phyloP scores from a whole-genome alignment of 2,888 invertebrate genomes.

The Diaphora mendica region DNA sequence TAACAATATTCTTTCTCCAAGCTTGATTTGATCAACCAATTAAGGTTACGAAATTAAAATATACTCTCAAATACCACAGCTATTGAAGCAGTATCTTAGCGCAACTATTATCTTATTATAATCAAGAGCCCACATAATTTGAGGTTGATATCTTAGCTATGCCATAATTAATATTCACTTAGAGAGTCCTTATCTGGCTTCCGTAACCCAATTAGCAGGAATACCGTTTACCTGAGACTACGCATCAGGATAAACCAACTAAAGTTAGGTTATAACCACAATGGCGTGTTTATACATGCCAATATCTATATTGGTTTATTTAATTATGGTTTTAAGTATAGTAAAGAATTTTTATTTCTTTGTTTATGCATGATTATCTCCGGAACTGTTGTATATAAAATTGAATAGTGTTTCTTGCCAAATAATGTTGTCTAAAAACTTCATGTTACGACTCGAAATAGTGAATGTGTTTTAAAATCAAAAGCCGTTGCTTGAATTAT shows the following conservation, averaged over 20 bases:
- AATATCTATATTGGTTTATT: not conserved
- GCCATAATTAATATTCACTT: constrained; percentile 20
- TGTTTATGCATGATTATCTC: not conserved
- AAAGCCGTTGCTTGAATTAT: too few relatives aligned
- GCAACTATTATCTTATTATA: constrained; percentile 4
- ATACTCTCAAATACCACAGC: not conserved
- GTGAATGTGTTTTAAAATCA: too few relatives aligned
- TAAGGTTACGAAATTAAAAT: not conserved
- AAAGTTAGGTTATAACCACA: not conserved
- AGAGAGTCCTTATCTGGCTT: constrained; percentile 4
- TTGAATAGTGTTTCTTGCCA: not conserved
- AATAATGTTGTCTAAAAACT: not conserved
- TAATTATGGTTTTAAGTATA: not conserved
- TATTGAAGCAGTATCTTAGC: not conserved
- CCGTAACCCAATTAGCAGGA: constrained; percentile 15
- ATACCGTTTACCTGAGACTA: constrained; percentile 10
- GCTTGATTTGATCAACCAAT: not conserved
- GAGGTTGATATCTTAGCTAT: constrained; percentile 3
- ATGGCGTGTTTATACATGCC: not conserved
- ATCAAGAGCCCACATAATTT: constrained; percentile 7
- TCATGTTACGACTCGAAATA: not conserved
- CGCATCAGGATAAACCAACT: not conserved
- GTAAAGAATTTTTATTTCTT: not conserved
- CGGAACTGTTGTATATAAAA: not conserved
- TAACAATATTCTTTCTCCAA: not conserved